Percentiles rank a stretch among this genome's conserved stretches.
Evolutionary conservation across 92 coral and sea anemone species (phyloP).

Genomic region (Galaxea fascicularis): DNA sequence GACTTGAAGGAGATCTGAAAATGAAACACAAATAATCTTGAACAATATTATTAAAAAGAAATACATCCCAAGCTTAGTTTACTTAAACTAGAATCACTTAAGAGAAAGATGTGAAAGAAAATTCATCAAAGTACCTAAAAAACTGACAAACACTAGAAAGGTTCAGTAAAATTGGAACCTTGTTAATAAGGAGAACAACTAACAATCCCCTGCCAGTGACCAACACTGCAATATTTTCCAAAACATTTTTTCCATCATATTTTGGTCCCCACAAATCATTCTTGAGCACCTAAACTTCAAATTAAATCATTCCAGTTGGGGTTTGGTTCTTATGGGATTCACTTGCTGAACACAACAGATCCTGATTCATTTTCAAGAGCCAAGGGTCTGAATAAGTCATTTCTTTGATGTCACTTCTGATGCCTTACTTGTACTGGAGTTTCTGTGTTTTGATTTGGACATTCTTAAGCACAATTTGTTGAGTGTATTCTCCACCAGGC

Average conservation of each 20-base stretch:
- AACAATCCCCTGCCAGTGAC: no score
- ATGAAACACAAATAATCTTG: not conserved
- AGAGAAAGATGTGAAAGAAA: not conserved
- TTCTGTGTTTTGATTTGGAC: constrained; percentile 97
- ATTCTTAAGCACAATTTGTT: constrained; percentile 93
- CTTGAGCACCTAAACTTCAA: not conserved
- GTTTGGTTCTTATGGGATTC: not conserved
- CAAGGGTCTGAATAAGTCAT: not conserved
- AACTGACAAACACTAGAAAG: not conserved
- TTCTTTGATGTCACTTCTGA: not conserved
- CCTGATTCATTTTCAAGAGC: not conserved
- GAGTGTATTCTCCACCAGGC: constrained; percentile 99
- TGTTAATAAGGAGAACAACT: no score
- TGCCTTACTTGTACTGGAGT: constrained; percentile 89
- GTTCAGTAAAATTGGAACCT: not conserved
- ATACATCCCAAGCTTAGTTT: not conserved
- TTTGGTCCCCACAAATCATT: not conserved
- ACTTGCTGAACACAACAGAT: not conserved
- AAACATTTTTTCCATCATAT: not conserved
- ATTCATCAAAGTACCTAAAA: not conserved
- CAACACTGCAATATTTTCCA: no score
- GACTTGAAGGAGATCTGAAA: constrained; percentile 90
- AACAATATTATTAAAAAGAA: not conserved
- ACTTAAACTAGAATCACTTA: not conserved
- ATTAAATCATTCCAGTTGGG: not conserved